Evolutionary conservation across 2,797 vertebrate species (phyloP).

Genomic region (Sebastes vulpes): DNA sequence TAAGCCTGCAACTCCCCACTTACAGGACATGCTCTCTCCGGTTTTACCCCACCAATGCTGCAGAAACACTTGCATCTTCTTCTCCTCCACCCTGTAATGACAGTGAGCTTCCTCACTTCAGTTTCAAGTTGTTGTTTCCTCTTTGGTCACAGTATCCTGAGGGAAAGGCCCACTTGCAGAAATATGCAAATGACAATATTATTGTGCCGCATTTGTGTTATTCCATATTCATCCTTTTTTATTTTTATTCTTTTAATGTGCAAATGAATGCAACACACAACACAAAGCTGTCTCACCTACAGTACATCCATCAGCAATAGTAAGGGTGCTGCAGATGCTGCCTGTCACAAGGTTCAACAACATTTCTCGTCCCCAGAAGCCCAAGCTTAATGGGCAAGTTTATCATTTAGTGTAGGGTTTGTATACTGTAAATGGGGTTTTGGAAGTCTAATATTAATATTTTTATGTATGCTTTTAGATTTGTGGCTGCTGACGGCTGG

Average conservation of each 20-base stretch:
- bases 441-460: neutral
- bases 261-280: conserved; percentile 56
- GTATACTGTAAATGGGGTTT: neutral
- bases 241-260: conserved; percentile 64
- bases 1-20: neutral
- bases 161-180: conserved; percentile 45
- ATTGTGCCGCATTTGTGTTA: conserved; percentile 48
- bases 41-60: neutral
- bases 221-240: conserved; percentile 62
- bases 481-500: neutral
- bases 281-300: conserved; percentile 32
- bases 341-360: neutral
- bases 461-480: neutral
- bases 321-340: neutral
- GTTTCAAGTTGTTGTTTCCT: conserved; percentile 18
- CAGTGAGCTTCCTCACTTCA: conserved; percentile 7
- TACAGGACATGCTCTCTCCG: neutral
- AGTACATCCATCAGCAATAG: neutral
- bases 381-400: neutral
- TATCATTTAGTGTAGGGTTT: neutral
- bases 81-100: conserved; percentile 13
- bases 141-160: conserved; percentile 52
- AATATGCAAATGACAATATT: conserved; percentile 62
- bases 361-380: neutral
- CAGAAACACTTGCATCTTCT: conserved; percentile 8